Percentiles rank a stretch among this genome's conserved stretches.
These are phyloP conservation scores for Meteorus colon DNA, from an alignment of 2,888 invertebrate species.

Conservation along the genomic window DNA sequence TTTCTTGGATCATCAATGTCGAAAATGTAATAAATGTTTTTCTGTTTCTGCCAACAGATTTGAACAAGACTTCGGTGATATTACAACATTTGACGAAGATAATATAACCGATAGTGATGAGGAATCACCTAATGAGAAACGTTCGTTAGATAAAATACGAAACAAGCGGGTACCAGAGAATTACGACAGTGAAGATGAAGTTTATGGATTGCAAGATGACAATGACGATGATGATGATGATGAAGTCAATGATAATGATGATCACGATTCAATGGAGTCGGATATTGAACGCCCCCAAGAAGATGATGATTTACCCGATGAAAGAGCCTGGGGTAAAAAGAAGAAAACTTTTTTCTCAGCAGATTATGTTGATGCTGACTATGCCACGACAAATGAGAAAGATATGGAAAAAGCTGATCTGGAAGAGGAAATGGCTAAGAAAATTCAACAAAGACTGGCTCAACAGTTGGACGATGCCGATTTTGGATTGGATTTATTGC, in stretches of 20 bases:
- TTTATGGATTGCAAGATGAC: slow-evolving; percentile 76
- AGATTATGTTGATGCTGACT: slow-evolving; percentile 92
- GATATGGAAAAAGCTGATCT: slow-evolving; percentile 84
- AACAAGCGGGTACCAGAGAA: slow-evolving; percentile 74
- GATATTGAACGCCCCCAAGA: slow-evolving; percentile 85
- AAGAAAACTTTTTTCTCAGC: slow-evolving; percentile 87
- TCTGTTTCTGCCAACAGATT: slow-evolving; percentile 30
- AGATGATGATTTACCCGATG: slow-evolving; percentile 83
- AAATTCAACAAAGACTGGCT: slow-evolving; percentile 84
- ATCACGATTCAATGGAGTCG: slow-evolving; percentile 74
- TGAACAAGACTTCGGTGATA: slow-evolving; percentile 35
- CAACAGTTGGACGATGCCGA: slow-evolving; percentile 87
- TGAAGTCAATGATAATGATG: slow-evolving; percentile 76
- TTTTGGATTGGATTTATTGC: slow-evolving; percentile 78
- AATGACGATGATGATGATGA: slow-evolving; percentile 74
- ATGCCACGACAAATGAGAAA: slow-evolving; percentile 77
- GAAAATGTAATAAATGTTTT: not conserved
- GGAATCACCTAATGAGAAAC: slow-evolving; percentile 81
- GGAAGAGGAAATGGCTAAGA: slow-evolving; percentile 89
- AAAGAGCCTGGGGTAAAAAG: slow-evolving; percentile 91
- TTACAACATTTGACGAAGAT: slow-evolving; percentile 75
- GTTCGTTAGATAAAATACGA: slow-evolving; percentile 78
- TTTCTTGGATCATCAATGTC: not conserved
- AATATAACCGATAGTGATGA: slow-evolving; percentile 83
- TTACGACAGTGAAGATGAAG: slow-evolving; percentile 78